Conservation (phyloP, 64 coral and sea anemone species). For the Dendronephthya gigantea region DNA sequence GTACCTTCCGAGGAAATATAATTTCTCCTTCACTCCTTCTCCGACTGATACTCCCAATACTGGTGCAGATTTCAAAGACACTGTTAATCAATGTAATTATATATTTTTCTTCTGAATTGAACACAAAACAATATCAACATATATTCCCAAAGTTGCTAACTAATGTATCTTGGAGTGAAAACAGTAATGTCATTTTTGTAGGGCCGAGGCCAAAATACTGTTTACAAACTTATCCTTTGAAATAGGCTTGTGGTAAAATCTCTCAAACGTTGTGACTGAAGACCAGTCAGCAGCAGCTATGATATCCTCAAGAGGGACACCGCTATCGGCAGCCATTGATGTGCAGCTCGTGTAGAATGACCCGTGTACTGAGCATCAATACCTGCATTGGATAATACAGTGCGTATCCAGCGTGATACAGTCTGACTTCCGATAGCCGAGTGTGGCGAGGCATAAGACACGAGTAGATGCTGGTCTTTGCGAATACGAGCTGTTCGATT, state of each 20-base stretch:
- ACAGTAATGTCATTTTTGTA: background rate
- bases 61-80: slow-evolving; percentile 10
- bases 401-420: too few relatives aligned
- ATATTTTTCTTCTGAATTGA: background rate
- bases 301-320: too few relatives aligned
- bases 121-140: background rate
- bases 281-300: background rate
- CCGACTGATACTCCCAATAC: slow-evolving; percentile 17
- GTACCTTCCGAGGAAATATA: background rate
- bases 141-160: background rate
- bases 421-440: too few relatives aligned
- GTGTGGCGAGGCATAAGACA: too few relatives aligned
- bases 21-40: slow-evolving; percentile 18
- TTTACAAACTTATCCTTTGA: background rate
- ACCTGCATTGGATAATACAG: too few relatives aligned
- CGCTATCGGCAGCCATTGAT: too few relatives aligned
- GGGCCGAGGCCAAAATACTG: background rate
- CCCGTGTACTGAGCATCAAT: too few relatives aligned
- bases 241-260: background rate
- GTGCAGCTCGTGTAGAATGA: too few relatives aligned
- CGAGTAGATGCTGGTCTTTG: too few relatives aligned
- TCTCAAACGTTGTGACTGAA: background rate
- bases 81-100: background rate
- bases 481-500: too few relatives aligned
- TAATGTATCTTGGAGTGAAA: background rate